A percentile compares a stretch with the other conserved stretches of the same genome.
Evolutionary conservation across 2,113 vertebrate genomes (phyloP).

Genomic region (Pterocles burchelli): DNA sequence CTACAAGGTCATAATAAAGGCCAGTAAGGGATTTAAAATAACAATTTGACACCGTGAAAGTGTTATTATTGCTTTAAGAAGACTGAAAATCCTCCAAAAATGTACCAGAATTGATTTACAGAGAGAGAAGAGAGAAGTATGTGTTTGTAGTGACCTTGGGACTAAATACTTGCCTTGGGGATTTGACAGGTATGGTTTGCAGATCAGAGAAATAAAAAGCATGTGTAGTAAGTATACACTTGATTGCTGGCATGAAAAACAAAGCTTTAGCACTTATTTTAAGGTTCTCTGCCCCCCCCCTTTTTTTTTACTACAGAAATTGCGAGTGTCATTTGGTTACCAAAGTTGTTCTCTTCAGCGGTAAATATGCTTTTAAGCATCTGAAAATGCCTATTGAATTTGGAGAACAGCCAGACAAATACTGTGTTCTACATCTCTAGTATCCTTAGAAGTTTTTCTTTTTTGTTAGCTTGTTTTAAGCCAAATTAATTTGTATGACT

Average conservation of each 20-base stretch:
- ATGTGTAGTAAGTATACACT: conserved; percentile 63
- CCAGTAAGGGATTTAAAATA: conserved; percentile 47
- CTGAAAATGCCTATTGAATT: background rate
- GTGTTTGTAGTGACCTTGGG: conserved; percentile 58
- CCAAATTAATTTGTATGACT: background rate
- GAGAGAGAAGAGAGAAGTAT: conserved; percentile 8
- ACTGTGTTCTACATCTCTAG: background rate
- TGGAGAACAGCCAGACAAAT: background rate
- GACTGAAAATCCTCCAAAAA: background rate
- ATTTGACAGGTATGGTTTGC: conserved; percentile 67
- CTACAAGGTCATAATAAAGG: conserved; percentile 7
- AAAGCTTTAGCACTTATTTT: conserved; percentile 44
- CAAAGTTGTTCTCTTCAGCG: background rate
- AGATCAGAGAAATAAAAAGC: conserved; percentile 74
- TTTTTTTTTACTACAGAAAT: background rate
- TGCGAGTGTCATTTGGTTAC: background rate
- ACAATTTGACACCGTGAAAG: conserved; percentile 37
- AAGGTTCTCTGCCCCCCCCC: background rate
- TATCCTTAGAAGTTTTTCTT: background rate
- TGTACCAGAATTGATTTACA: background rate
- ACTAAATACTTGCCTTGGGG: conserved; percentile 57
- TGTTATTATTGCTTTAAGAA: background rate
- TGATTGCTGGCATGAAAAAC: conserved; percentile 59
- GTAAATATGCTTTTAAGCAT: background rate
- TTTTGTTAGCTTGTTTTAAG: background rate